Percentiles rank a stretch among this genome's conserved stretches.
Conservation (phyloP, 2,797 vertebrate species). For the Lindbergichthys nudifrons region DNA sequence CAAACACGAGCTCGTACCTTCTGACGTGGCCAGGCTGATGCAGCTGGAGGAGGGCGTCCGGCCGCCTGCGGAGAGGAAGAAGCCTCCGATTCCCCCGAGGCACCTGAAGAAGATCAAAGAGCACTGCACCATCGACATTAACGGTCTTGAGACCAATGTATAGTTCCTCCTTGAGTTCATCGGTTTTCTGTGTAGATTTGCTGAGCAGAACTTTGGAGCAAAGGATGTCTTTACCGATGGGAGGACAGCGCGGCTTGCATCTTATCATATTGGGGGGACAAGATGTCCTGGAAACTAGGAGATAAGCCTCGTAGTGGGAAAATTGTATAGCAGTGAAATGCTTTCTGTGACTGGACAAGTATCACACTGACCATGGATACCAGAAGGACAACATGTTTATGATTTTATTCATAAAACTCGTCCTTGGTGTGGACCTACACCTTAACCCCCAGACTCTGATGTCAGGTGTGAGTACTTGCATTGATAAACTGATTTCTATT, state of each 20-base stretch:
- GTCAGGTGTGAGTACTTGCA: constrained; percentile 20
- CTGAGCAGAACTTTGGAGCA: neutral
- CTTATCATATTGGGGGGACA: neutral
- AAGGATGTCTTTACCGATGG: neutral
- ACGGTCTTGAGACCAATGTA: constrained; percentile 94
- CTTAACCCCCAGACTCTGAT: constrained; percentile 21
- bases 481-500: constrained; percentile 49
- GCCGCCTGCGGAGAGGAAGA: constrained; percentile 76
- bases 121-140: constrained; percentile 94
- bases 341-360: constrained; percentile 1
- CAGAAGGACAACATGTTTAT: neutral
- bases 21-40: constrained; percentile 88
- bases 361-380: constrained; percentile 6
- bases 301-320: neutral
- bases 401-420: neutral
- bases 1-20: constrained; percentile 77
- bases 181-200: neutral
- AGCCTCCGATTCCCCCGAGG: constrained; percentile 80
- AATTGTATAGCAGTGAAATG: neutral
- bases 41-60: constrained; percentile 91
- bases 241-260: neutral
- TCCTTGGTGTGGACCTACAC: constrained; percentile 20
- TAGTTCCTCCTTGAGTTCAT: constrained; percentile 51
- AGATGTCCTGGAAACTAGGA: neutral
- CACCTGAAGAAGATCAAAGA: constrained; percentile 86